Evolutionary conservation across 1,140 invertebrate genomes (phyloP), one percentile per base, ranked within the genome.

Genomic region (Drosophila nasuta): DNA sequence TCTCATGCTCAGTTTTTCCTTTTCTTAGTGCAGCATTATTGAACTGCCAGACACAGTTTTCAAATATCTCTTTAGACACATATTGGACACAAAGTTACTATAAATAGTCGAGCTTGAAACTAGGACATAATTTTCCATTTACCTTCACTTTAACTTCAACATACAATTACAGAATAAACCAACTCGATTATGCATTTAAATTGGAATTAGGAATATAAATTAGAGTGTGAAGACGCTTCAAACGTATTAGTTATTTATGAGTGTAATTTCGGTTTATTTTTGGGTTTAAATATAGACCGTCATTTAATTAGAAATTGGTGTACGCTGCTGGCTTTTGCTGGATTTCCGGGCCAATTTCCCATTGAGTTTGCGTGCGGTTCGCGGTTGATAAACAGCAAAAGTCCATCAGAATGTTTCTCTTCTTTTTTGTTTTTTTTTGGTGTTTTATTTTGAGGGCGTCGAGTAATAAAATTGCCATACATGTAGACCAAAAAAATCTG

Each of bases 381-480:
- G 56, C 48, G 11, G 5, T 51, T 67, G 85, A 83, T 80, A 80
- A 88, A 80, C 72, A 65, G 25, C 65, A 62, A 75, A 88, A 66
- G 57, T 77, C 77, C 77, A 68, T 69, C 48, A 70, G 38, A 57
- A 46, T 33, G 28, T 45, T 10, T 38, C 35, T 25, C 20, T 33
- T 33, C 7, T 43, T 43, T 43, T 43, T 43, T 43, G 54, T 65
- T 30, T 60, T 6, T 17, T 15, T 15, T 15, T 15, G 59, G 72
- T 41, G 20, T 25, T 25, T 25, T 25, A 25, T 25, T 25, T 25
- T 25, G 20, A 0, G 48, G 67, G 73, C 73, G 15, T 71, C 15
- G n/a, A 46, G 69, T 62, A 89, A 87, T 89, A 89, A 87, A 89
- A 78, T 75, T 89, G 73, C 73, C 63, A 59, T 56, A 75, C 79